Evolutionary conservation across 30 jellyfish, hydroid and myxozoan species (phyloP).

Genomic region (Catostylus mosaicus): DNA sequence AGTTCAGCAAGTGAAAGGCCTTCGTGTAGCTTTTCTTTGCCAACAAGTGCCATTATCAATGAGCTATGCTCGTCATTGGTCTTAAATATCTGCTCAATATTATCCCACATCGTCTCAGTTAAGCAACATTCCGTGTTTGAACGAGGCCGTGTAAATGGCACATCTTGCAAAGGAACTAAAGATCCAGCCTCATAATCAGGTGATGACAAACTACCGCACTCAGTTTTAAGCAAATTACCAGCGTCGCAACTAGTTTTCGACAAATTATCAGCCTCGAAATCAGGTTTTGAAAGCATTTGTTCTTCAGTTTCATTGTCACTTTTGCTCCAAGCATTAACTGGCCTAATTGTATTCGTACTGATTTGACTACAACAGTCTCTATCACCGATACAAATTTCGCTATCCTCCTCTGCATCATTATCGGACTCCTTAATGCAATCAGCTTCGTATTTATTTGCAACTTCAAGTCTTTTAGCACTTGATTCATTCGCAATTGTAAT

Average conservation of each 20-base stretch:
- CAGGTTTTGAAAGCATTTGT: not conserved
- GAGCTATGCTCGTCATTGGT: not conserved
- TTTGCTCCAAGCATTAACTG: not conserved
- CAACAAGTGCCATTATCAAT: not conserved
- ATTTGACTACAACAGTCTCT: too few species aligned
- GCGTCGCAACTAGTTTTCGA: too few species aligned
- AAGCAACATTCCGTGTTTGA: conserved; percentile 2
- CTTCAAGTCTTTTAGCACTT: not conserved
- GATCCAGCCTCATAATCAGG: not conserved
- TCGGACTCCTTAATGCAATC: not conserved
- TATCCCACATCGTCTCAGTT: conserved; percentile 2
- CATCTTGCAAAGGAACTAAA: not conserved
- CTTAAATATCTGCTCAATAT: not conserved
- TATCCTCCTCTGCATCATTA: not conserved
- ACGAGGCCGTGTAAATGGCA: not conserved
- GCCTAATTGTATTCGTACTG: too few species aligned
- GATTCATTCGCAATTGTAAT: not conserved
- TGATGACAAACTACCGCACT: too few species aligned
- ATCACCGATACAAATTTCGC: too few species aligned
- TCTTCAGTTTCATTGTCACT: not conserved
- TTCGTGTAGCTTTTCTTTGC: not conserved
- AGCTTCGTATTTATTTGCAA: not conserved
- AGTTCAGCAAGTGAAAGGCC: not conserved
- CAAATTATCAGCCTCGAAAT: too few species aligned
- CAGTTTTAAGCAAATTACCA: too few species aligned